phyloP scores from a whole-genome alignment of 1,140 invertebrate species.

The Aphidius ervi region DNA sequence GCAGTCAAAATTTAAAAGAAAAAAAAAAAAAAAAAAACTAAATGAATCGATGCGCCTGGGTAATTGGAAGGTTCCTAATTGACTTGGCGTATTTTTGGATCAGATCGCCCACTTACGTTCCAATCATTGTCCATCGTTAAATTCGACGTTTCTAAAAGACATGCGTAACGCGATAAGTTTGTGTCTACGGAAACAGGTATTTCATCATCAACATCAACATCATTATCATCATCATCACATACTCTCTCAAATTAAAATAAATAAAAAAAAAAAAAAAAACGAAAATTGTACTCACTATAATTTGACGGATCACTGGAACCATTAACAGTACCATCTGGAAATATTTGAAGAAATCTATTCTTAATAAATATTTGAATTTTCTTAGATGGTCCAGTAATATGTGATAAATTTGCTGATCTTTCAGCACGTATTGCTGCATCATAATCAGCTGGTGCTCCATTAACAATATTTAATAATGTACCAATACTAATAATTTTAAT shows the following conservation, averaged over 20 bases:
- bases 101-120: constrained; percentile 29
- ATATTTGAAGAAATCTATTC: constrained; percentile 70
- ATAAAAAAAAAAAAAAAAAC: constrained; percentile 6
- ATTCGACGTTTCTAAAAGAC: constrained; percentile 19
- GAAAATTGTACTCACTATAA: constrained; percentile 68
- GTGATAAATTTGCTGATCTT: constrained; percentile 70
- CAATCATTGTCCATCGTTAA: constrained; percentile 30
- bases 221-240: no score
- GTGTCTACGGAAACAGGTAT: neutral
- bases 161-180: constrained; percentile 20
- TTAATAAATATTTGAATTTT: constrained; percentile 79
- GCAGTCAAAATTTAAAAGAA: no score
- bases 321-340: constrained; percentile 75
- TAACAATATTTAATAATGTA: constrained; percentile 34
- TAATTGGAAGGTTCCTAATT: constrained; percentile 18
- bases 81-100: constrained; percentile 35
- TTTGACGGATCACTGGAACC: constrained; percentile 69
- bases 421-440: constrained; percentile 46
- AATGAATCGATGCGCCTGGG: neutral
- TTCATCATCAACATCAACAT: no score
- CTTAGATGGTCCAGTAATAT: constrained; percentile 66
- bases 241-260: no score
- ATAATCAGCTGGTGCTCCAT: constrained; percentile 34
- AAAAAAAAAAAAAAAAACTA: no score
- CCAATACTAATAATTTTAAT: constrained; percentile 30